Conservation (phyloP, 2,888 invertebrate species). For the Pseudeuparius sepicola region DNA sequence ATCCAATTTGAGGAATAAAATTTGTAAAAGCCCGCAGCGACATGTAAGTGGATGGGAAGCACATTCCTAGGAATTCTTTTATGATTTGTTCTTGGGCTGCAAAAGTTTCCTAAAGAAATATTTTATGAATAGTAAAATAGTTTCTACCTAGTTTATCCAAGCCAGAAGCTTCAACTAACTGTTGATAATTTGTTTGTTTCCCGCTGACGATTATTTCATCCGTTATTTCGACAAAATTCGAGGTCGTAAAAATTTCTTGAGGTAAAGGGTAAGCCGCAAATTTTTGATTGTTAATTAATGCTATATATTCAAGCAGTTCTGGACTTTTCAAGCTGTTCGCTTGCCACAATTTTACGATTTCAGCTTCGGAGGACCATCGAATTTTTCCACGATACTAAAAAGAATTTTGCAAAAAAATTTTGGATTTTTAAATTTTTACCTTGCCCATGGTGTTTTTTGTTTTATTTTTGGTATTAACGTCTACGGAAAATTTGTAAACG, state of each 20-base stretch:
- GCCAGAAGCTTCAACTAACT: conserved; percentile 30
- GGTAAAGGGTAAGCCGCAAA: conserved; percentile 16
- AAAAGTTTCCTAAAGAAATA: too few species aligned
- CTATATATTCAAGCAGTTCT: conserved; percentile 32
- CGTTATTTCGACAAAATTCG: conserved; percentile 30
- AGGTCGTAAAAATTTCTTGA: conserved; percentile 24
- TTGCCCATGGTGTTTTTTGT: conserved; percentile 31
- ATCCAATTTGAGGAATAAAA: conserved; percentile 48
- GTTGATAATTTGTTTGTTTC: conserved; percentile 26
- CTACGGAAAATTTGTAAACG: conserved; percentile 28
- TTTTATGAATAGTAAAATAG: conserved; percentile 5
- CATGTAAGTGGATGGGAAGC: conserved; percentile 50
- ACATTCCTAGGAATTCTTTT: conserved; percentile 45
- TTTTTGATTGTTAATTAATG: too few species aligned
- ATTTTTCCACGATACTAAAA: conserved; percentile 33
- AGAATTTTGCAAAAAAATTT: conserved; percentile 1
- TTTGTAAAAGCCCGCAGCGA: conserved; percentile 44
- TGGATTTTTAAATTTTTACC: conserved; percentile 21
- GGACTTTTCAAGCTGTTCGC: conserved; percentile 29
- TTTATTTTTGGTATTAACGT: conserved; percentile 28
- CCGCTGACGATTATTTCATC: conserved; percentile 28
- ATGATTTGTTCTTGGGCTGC: conserved; percentile 49
- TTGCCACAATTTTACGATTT: conserved; percentile 26
- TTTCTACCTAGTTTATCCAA: conserved; percentile 29
- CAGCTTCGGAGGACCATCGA: conserved; percentile 31